Evolutionary conservation across 2,888 invertebrate genomes (phyloP), one percentile per base, ranked within the genome.

Genomic region (Lasioglossum lativentre): DNA sequence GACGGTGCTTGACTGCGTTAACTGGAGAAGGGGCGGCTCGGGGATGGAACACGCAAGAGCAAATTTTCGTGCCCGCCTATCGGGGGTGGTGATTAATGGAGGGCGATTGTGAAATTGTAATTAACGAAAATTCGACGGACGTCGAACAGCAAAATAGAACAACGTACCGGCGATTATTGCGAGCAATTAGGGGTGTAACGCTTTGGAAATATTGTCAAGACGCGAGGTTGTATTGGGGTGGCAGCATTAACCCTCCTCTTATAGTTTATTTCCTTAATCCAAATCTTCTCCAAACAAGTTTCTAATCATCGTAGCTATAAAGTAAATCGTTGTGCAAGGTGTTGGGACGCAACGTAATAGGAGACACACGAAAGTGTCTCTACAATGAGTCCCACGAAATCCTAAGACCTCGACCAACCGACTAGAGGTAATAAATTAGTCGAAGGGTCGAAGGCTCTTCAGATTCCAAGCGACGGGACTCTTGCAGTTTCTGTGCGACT

Each of bases 61-160:
- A 74, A 82, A 79, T 74, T 73, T 80, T 34, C 30, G 72, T 47
- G 38, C 23, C 45, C n/a, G 45, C n/a, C 66, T 42, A 23, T 40
- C 59, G 14, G 77, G 78, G 47, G 42, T 63, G 83, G 75, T 83
- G 84, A 85, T 83, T 83, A 78, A 85, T 85, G 84, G 83, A 56
- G 77, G 75, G 78, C 78, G 83, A 83, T 78, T 78, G 78, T 78
- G 84, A 78, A 85, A 85, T 85, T 85, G 84, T 85, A 78, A 85
- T 85, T 85, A 85, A 85, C 83, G 84, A 85, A 85, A 85, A 85
- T 83, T 78, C 83, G 63, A 38, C 72, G 78, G 16, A 85, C 84
- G 78, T 56, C 78, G 74, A 75, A 78, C 52, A 45, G 78, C 78
- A 84, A 84, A 84, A 84, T 70, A 84, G 83, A 82, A 70, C 30